Base-by-base conservation (phyloP, 2,797 vertebrate genomes). In the Buphagus erythrorhynchus region DNA sequence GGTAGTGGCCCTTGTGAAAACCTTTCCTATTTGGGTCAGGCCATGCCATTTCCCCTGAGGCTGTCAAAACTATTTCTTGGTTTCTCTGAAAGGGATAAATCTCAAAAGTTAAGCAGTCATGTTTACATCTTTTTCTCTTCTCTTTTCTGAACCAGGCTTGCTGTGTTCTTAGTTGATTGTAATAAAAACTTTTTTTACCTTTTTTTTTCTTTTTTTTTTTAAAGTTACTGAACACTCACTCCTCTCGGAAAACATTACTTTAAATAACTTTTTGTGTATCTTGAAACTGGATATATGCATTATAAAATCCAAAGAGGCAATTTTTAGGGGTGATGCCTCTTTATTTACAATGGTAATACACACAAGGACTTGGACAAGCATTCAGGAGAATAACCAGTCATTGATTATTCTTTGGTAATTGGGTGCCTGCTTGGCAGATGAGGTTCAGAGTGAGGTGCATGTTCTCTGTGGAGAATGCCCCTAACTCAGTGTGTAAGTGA, bases 391-490 rank as follows among this genome's bases (percentile, higher is more conserved):
- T 93, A 96, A 86, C 77, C 51, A 90, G 91, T 48, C 85, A 88
- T 96, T 97, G 95, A 96, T 96, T 96, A 89, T 96, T 96, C 93
- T 85, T 96, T 46, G 75, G 86, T 98, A 97, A 98, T 97, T 98
- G 96, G 92, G 87, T 97, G 55, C 0, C 11, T 96, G 95, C 97
- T 95, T 97, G 92, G 97, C 93, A 97, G 96, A 97, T 95, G 80
- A 96, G 65, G 82, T 97, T 98, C 49, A 29, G 74, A 57, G 68
- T 54, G 26, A 95, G 59, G 20, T 65, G 86, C 82, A 65, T 11
- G 20, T 93, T 97, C 67, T 95, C 75, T 95, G 73, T 72, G 83
- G 94, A 94, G 76, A 95, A 25, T 66, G 66, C 90, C 91, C 96
- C 97, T 78, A 94, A 96, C 97, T 96, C 52, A 36, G 40, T 85